Percentiles rank a stretch among this genome's conserved stretches.
Evolutionary conservation across 2,888 invertebrate species (phyloP).

Genomic region (Galeopsomyia nigrocyanea): DNA sequence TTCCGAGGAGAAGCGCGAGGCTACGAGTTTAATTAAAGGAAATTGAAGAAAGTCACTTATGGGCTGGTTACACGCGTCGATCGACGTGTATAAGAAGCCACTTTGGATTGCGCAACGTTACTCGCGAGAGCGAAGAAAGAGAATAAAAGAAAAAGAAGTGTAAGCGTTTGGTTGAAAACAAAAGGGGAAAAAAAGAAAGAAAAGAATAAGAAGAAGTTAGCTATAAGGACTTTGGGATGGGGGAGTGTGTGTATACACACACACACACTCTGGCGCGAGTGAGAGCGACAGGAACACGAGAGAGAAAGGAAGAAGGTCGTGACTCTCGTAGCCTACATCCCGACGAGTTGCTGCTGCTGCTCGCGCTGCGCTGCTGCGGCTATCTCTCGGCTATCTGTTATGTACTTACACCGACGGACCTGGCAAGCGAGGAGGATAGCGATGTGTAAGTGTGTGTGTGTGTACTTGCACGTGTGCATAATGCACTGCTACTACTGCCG

Average conservation of each 20-base stretch:
- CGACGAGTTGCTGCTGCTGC: conserved; percentile 40
- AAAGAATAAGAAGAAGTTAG: background rate
- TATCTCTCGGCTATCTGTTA: conserved; percentile 52
- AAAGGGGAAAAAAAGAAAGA: background rate
- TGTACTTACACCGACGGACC: conserved; percentile 48
- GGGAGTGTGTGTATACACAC: too few species aligned
- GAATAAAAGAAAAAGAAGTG: conserved; percentile 39
- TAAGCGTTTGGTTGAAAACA: background rate
- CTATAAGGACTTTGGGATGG: too few species aligned
- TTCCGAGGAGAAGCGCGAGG: background rate
- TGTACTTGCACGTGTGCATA: conserved; percentile 29
- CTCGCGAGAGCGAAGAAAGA: conserved; percentile 13
- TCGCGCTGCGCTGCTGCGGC: conserved; percentile 40
- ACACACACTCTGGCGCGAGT: background rate
- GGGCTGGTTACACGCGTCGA: conserved; percentile 31
- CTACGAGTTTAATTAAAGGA: conserved; percentile 17
- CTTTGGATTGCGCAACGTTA: background rate
- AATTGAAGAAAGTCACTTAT: conserved; percentile 41
- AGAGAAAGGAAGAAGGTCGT: conserved; percentile 60
- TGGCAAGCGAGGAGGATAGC: too few species aligned
- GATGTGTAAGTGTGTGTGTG: too few species aligned
- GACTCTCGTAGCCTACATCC: conserved; percentile 67
- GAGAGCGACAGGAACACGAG: conserved; percentile 24
- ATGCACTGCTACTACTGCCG: conserved; percentile 41
- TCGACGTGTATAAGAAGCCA: conserved; percentile 31